Evolutionary conservation across 2,888 invertebrate genomes (phyloP), one percentile per base, ranked within the genome.

Genomic region (Agrypnus murinus): DNA sequence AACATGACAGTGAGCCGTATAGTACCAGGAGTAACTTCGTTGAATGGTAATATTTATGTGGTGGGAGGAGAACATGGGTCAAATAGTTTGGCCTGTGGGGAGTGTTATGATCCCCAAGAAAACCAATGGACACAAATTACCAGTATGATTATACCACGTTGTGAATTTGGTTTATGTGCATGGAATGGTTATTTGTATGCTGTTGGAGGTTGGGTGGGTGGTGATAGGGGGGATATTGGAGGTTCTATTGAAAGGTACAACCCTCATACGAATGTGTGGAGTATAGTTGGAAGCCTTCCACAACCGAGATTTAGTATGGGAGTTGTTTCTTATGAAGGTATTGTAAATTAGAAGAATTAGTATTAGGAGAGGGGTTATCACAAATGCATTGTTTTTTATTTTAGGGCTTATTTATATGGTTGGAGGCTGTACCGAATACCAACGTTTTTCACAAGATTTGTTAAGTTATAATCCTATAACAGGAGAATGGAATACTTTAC

Each of bases 201-300:
- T 0, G 91, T 97, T 78, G 97, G 97, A 46, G 97, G 97, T 2
- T 97, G 97, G 96, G 92, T 97, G 34, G 97, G 96, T 0, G 93
- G 94, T 74, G 95, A 95, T 81, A 96, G 96, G 0, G 93, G 94
- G 72, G 95, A 96, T 82, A 95, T 97, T 83, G 96, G 95, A 1
- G 92, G 93, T 19, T 92, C 94, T 0, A 94, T 97, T 74, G 97
- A 97, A 84, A 90, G 92, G 77, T 97, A 95, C 83, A 94, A 96
- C 84, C 94, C 96, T 0, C 88, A 91, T 66, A 87, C 89, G 34
- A 91, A 95, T 83, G 88, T 89, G 73, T 97, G 97, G 97, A 88
- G 89, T 32, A 85, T 92, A 50, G 89, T 92, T 65, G 95, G 93
- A 0, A 90, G 91, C 80, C 90, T 97, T 87, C 94, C 94, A 0